Conservation (phyloP, 1,140 invertebrate species). For the Drosophila subobscura region DNA sequence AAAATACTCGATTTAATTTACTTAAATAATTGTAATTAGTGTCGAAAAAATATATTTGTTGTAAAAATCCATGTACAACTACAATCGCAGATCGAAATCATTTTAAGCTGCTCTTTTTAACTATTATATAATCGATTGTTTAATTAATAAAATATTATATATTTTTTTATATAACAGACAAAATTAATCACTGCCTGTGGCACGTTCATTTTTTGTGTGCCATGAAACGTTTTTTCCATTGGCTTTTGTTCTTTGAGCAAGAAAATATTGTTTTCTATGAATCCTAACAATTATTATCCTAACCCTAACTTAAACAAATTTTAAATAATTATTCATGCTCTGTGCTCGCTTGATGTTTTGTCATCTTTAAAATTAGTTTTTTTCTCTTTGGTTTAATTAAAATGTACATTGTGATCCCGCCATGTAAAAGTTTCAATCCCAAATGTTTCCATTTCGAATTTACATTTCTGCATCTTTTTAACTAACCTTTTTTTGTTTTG, state of each 20-base stretch:
- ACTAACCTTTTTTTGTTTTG: too few relatives aligned
- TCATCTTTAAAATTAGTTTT: too few relatives aligned
- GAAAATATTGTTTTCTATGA: constrained; percentile 67
- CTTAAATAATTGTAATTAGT: constrained; percentile 55
- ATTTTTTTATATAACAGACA: constrained; percentile 56
- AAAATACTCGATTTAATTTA: constrained; percentile 53
- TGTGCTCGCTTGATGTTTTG: too few relatives aligned
- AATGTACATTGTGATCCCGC: too few relatives aligned
- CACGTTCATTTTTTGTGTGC: constrained; percentile 27
- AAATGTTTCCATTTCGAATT: too few relatives aligned
- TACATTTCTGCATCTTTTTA: too few relatives aligned
- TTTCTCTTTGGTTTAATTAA: too few relatives aligned
- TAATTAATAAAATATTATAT: constrained; percentile 60
- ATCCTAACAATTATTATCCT: too few relatives aligned
- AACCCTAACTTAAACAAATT: too few relatives aligned
- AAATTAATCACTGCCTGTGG: constrained; percentile 51
- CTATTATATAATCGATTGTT: constrained; percentile 60
- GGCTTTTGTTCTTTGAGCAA: constrained; percentile 62
- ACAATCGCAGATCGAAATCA: constrained; percentile 48
- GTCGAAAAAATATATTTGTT: constrained; percentile 57
- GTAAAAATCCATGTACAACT: constrained; percentile 58
- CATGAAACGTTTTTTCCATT: constrained; percentile 27
- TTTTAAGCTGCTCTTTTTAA: constrained; percentile 59
- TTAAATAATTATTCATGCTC: too few relatives aligned
- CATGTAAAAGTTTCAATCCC: too few relatives aligned